These are phyloP conservation scores for Planococcus citri DNA, from an alignment of 1,140 invertebrate genomes.

Conservation along the genomic window DNA sequence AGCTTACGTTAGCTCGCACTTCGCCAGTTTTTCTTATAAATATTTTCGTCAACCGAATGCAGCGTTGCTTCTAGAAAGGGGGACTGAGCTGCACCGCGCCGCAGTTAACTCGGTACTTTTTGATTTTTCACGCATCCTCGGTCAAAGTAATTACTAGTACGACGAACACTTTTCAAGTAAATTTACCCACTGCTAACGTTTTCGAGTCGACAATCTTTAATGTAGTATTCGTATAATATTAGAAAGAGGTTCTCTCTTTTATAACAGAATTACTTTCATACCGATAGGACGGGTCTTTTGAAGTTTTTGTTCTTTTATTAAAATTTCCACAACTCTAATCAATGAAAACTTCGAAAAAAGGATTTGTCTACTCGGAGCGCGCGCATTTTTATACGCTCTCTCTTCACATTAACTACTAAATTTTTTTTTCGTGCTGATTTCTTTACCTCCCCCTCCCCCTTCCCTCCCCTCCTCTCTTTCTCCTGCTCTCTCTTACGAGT, in stretches of 20 bases:
- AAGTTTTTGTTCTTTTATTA: constrained; percentile 4
- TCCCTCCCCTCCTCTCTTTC: too few species aligned
- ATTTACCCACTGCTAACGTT: background rate
- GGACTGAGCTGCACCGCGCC: too few species aligned
- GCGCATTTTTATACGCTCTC: too few species aligned
- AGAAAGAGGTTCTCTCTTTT: background rate
- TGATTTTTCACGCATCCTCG: constrained; percentile 1
- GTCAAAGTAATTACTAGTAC: background rate
- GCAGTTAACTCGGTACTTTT: background rate
- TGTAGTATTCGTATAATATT: background rate
- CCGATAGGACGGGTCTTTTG: constrained; percentile 1
- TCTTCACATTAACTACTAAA: too few species aligned
- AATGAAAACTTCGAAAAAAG: constrained; percentile 8
- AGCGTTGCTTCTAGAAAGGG: too few species aligned
- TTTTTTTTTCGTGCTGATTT: background rate
- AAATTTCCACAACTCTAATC: constrained; percentile 3
- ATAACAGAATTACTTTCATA: constrained; percentile 8
- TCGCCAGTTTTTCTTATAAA: too few species aligned
- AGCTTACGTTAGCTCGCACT: too few species aligned
- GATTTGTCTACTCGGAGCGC: background rate
- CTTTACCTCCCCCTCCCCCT: background rate
- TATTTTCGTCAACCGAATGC: too few species aligned
- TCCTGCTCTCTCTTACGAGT: background rate
- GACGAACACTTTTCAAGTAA: background rate
- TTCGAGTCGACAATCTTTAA: constrained; percentile 2